Percentiles rank a stretch among this genome's conserved stretches.
Evolutionary conservation across 2,797 vertebrate species (phyloP).

Genomic region (Karalla daura): DNA sequence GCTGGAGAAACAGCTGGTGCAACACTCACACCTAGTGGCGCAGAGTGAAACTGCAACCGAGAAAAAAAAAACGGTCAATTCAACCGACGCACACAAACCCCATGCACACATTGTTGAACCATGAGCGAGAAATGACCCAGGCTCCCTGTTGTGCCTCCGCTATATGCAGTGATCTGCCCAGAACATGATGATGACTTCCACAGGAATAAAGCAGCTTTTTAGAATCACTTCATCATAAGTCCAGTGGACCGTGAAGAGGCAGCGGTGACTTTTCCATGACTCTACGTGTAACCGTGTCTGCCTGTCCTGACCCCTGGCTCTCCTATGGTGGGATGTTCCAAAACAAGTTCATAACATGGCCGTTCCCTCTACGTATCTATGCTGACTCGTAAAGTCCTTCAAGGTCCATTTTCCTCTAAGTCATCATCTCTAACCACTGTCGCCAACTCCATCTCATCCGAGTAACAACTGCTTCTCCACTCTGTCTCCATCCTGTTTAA

Average conservation of each 20-base stretch:
- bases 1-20: constrained; percentile 33
- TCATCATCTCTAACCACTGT: constrained; percentile 61
- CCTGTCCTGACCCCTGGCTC: constrained; percentile 56
- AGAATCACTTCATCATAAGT: constrained; percentile 66
- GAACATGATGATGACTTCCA: constrained; percentile 68
- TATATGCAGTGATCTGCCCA: constrained; percentile 29
- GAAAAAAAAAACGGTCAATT: no score
- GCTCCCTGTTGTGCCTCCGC: constrained; percentile 36
- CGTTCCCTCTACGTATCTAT: constrained; percentile 50
- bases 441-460: constrained; percentile 43
- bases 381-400: constrained; percentile 53
- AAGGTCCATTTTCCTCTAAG: constrained; percentile 56
- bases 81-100: not conserved
- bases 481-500: constrained; percentile 31
- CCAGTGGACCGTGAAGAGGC: constrained; percentile 51
- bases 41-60: constrained; percentile 34
- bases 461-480: constrained; percentile 44
- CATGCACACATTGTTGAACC: constrained; percentile 3
- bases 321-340: constrained; percentile 48
- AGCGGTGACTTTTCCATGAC: constrained; percentile 67
- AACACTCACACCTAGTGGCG: constrained; percentile 78
- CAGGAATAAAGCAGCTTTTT: constrained; percentile 60
- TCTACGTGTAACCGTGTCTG: constrained; percentile 45
- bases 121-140: constrained; percentile 19
- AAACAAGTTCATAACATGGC: constrained; percentile 64